Evolutionary conservation across 2,888 invertebrate genomes (phyloP).

Genomic region (Drosophila birchii): DNA sequence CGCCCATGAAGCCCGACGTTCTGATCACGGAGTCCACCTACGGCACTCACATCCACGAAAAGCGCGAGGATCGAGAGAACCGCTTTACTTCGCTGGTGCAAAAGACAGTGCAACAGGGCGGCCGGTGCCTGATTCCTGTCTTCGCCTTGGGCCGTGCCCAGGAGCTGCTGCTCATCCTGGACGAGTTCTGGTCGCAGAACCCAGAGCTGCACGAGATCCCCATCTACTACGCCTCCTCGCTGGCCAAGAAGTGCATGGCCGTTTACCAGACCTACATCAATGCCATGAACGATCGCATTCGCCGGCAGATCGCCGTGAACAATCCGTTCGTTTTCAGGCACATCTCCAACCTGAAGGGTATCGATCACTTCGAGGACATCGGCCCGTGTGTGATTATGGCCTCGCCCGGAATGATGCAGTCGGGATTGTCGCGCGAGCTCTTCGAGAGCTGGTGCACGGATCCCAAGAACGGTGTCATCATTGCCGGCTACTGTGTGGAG

Average conservation of each 20-base stretch:
- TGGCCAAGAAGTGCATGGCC: slow-evolving; percentile 99
- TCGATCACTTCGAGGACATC: slow-evolving; percentile 99
- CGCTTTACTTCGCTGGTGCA: slow-evolving; percentile 97
- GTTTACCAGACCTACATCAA: slow-evolving; percentile 99
- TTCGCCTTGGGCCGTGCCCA: slow-evolving; percentile 99
- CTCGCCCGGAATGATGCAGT: slow-evolving; percentile 99
- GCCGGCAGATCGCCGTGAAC: slow-evolving; percentile 97
- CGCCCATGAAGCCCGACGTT: slow-evolving; percentile 97
- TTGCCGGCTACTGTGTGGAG: slow-evolving; percentile 97
- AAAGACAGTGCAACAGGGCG: slow-evolving; percentile 98
- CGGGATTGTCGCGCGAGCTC: slow-evolving; percentile 97
- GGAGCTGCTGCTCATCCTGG: slow-evolving; percentile 96
- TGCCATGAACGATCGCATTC: slow-evolving; percentile 99
- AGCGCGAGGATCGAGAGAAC: slow-evolving; percentile 97
- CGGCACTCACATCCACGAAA: slow-evolving; percentile 99
- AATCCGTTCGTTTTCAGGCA: slow-evolving; percentile 99
- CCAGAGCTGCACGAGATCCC: slow-evolving; percentile 96
- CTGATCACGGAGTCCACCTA: slow-evolving; percentile 99
- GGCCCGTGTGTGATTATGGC: slow-evolving; percentile 99
- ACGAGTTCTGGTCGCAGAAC: slow-evolving; percentile 98
- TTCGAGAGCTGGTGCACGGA: slow-evolving; percentile 99
- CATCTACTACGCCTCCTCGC: slow-evolving; percentile 99
- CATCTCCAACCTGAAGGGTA: slow-evolving; percentile 96
- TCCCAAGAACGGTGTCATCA: slow-evolving; percentile 98
- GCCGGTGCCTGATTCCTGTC: slow-evolving; percentile 98